Conservation (phyloP, 2,113 vertebrate species). For the Rissa tridactyla region DNA sequence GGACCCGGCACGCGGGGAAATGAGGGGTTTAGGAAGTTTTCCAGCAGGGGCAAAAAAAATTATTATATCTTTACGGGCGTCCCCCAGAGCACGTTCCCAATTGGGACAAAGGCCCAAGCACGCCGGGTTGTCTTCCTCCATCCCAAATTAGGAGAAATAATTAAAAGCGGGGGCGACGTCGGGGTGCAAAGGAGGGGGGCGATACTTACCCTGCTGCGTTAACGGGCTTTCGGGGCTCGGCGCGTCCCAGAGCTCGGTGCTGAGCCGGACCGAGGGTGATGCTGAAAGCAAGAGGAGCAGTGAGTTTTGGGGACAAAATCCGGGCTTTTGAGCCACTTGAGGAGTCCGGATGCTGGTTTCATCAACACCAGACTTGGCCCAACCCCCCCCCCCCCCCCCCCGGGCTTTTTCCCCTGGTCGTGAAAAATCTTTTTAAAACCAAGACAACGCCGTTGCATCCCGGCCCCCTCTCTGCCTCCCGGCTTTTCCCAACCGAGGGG, state of each 20-base stretch:
- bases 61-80: not conserved
- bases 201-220: not conserved
- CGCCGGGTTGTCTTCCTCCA: not conserved
- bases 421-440: not conserved
- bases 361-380: not conserved
- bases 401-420: not conserved
- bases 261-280: not conserved
- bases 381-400: rapidly evolving
- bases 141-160: not conserved
- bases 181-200: rapidly evolving
- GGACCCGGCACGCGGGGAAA: rapidly evolving
- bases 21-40: not conserved
- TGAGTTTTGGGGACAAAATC: not conserved
- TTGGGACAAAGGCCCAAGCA: not conserved
- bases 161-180: not conserved
- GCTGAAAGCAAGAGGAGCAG: not conserved
- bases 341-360: not conserved
- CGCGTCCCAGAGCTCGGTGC: not conserved
- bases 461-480: not conserved
- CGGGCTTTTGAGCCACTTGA: not conserved
- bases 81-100: not conserved
- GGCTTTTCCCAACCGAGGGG: not conserved
- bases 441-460: not conserved
- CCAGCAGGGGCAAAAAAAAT: not conserved
- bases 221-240: not conserved